Evolutionary conservation across 1,140 invertebrate genomes (phyloP), one percentile per base, ranked within the genome.

Genomic region (Drosophila elegans): DNA sequence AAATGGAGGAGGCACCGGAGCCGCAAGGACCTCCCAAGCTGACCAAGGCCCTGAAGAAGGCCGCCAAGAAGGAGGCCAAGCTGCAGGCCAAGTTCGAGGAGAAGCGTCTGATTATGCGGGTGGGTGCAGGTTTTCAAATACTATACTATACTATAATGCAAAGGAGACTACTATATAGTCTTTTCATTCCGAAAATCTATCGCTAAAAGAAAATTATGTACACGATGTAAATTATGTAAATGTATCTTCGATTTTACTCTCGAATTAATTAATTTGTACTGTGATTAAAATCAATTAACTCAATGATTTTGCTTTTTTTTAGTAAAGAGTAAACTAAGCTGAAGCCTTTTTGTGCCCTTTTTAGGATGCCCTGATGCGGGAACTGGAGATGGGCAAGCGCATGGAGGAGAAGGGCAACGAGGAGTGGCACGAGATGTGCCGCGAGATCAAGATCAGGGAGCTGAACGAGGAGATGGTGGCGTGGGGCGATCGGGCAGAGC

Each of bases 351-450:
- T 6, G 29, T 32, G 7, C 7, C 29, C 1, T 0, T 32, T 32
- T 32, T 32, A 91, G 90, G 83, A 91, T 76, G 66, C 56, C 5
- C 49, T 91, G 0, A 54, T 54, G 27, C 75, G 76, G 0, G 90
- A 91, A 16, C 59, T 91, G 38, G 80, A 88, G 49, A 42, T 91
- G 41, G 77, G 86, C 29, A 88, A 89, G 60, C 80, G 76, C 27
- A 90, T 81, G 61, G 75, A 90, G 21, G 6, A 45, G 29, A 61
- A 56, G 1, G 78, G 78, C 42, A 66, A 25, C 25, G 73, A 82
- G 5, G 75, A 82, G 4, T 91, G 90, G 90, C 74, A 80, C 29
- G 55, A 84, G 29, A 67, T 91, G 39, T 91, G 86, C 32, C 46
- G 66, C 9, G 62, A 89, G 9, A 75, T 91, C 5, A 91, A 91